Evolutionary conservation across 2,888 invertebrate genomes (phyloP), one percentile per base, ranked within the genome.

Genomic region (Euzophera pinguis): DNA sequence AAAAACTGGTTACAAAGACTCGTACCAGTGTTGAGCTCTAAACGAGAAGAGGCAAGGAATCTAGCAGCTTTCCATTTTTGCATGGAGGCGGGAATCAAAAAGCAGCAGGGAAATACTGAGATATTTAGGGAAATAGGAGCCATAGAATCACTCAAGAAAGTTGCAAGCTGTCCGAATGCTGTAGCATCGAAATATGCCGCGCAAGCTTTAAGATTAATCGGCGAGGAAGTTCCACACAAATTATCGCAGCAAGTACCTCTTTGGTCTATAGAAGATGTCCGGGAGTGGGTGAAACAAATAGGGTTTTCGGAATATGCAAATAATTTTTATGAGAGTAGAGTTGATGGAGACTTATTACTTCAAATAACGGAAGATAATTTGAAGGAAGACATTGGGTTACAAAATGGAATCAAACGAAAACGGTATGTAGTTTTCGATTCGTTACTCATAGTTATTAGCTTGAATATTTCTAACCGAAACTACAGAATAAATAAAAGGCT

Each of bases 11-110:
- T 99, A 52, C 93, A 96, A 81, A 92, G 97, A 66, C 91, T 99
- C 61, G 97, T 99, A 3, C 98, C 99, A 0, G 97, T 99, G 9
- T 90, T 99, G 52, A 96, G 96, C 75, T 98, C 98, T 38, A 97
- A 98, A 75, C 92, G 98, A 57, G 97, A 98, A 75, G 99, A 99
- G 84, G 99, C 99, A 0, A 93, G 98, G 69, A 98, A 98, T 77
- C 88, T 99, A 66, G 99, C 99, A 3, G 98, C 99, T 34, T 99
- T 99, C 80, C 99, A 99, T 78, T 96, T 99, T 81, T 98, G 98
- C 75, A 98, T 99, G 98, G 99, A 99, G 84, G 99, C 99, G 9
- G 97, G 97, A 35, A 99, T 99, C 52, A 99, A 99, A 81, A 96
- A 98, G 69, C 95, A 95, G 67, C 97, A 97, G 80, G 96, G 96